Percentiles rank a stretch among this genome's conserved stretches.
These are phyloP conservation scores for Nasonia oneida DNA, from an alignment of 2,888 invertebrate genomes.

Conservation along the genomic window DNA sequence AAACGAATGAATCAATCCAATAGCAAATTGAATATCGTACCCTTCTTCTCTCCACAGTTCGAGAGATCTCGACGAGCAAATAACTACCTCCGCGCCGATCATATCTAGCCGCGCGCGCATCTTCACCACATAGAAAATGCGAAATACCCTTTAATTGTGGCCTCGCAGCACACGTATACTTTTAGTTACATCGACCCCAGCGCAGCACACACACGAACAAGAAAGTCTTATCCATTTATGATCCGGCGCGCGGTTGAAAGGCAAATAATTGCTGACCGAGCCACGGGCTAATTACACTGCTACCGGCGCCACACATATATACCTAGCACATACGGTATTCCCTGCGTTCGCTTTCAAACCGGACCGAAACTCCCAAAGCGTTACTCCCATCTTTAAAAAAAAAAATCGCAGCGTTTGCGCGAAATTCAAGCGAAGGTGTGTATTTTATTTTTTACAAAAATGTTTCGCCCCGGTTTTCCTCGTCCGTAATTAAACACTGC, in stretches of 20 bases:
- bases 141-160: not conserved
- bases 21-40: not conserved
- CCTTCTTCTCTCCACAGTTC: no score
- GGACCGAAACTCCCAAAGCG: no score
- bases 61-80: not conserved
- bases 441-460: not conserved
- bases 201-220: not conserved
- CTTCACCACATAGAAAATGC: not conserved
- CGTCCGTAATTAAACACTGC: no score
- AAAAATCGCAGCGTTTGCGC: not conserved
- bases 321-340: no score
- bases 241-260: conserved; percentile 55
- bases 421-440: not conserved
- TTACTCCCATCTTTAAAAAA: no score
- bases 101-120: not conserved
- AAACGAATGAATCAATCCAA: no score
- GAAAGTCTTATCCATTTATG: conserved; percentile 58
- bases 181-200: conserved; percentile 40
- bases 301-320: not conserved
- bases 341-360: not conserved
- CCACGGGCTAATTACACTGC: conserved; percentile 52
- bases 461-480: not conserved
- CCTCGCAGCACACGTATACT: not conserved
- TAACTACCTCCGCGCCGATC: not conserved
- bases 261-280: conserved; percentile 59